phyloP scores from a whole-genome alignment of 2,113 vertebrate genomes.

The Cathartes aura region DNA sequence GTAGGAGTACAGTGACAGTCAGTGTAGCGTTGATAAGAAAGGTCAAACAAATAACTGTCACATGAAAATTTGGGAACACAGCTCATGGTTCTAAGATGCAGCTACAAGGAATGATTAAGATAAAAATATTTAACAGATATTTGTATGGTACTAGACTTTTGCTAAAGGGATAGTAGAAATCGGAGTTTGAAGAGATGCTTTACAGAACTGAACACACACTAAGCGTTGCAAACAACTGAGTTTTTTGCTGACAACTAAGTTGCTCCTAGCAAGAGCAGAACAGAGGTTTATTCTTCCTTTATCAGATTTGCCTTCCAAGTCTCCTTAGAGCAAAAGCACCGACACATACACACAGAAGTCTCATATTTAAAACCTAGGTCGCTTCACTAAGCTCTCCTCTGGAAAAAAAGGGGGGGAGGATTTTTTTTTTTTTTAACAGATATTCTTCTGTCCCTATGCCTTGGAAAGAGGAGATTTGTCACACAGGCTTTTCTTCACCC shows the following conservation, averaged over 20 bases:
- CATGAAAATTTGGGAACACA: neutral
- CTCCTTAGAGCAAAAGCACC: neutral
- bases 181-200: neutral
- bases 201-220: neutral
- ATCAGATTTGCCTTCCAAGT: neutral
- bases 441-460: neutral
- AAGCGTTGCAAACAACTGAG: neutral
- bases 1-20: neutral
- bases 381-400: neutral
- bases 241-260: neutral
- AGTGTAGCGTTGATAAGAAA: rapidly evolving
- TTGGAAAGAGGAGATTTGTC: neutral
- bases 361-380: neutral
- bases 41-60: neutral
- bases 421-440: neutral
- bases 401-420: neutral
- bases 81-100: neutral
- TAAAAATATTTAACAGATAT: neutral
- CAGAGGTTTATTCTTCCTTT: neutral
- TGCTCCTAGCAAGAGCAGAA: neutral
- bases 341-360: neutral
- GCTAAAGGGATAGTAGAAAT: neutral
- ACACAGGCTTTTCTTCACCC: neutral
- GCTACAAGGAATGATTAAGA: neutral
- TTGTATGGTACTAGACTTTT: neutral